Conservation (phyloP, 2,797 vertebrate species). For the Chlorospingus semifuscus region DNA sequence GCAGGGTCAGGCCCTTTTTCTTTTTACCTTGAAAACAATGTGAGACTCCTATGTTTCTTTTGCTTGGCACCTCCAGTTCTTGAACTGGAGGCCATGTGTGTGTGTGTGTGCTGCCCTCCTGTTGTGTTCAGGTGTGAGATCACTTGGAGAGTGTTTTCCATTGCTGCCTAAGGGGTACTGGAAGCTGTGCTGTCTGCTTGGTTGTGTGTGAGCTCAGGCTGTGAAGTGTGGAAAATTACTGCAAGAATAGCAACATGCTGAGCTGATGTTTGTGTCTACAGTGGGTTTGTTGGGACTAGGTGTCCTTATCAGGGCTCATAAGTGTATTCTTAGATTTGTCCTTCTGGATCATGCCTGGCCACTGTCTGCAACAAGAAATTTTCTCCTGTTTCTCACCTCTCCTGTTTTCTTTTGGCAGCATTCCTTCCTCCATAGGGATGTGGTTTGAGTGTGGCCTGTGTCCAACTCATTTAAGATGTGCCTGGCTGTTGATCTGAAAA, state of each 20-base stretch:
- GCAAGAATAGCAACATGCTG: neutral
- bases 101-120: neutral
- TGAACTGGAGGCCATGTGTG: neutral
- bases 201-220: neutral
- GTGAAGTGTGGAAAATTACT: neutral
- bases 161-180: neutral
- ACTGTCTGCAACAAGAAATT: neutral
- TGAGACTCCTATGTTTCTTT: slow-evolving; percentile 12
- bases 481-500: neutral
- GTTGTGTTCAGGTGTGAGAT: neutral
- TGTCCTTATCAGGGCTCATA: neutral
- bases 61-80: neutral
- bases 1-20: neutral
- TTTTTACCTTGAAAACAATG: slow-evolving; percentile 31
- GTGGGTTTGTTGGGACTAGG: neutral
- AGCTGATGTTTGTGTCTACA: neutral
- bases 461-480: neutral
- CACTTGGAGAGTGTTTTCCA: neutral
- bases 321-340: neutral
- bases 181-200: neutral
- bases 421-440: neutral
- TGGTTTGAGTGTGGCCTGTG: neutral
- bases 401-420: neutral
- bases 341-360: neutral
- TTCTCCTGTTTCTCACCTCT: neutral